Evolutionary conservation across 2,113 vertebrate species (phyloP).

Genomic region (Sciurus niger): DNA sequence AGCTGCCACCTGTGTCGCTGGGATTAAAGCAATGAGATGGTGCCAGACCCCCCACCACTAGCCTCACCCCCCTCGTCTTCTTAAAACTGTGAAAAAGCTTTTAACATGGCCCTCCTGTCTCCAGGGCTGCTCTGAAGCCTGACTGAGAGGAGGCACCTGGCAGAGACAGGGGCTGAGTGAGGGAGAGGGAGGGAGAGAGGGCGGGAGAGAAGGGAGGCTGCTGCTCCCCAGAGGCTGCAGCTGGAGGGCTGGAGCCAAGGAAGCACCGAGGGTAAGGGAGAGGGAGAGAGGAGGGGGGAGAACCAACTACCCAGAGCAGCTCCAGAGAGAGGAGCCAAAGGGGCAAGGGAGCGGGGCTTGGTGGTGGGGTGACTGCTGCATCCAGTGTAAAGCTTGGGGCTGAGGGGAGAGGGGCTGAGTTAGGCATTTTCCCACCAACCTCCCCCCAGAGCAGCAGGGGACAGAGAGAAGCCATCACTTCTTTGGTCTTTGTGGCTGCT

Average conservation of each 20-base stretch:
- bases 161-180: conserved; percentile 75
- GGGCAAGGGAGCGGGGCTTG: conserved; percentile 24
- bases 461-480: conserved; percentile 83
- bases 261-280: conserved; percentile 63
- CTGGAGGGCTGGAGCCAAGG: conserved; percentile 84
- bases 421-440: conserved; percentile 69
- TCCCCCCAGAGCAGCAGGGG: conserved; percentile 84
- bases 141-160: conserved; percentile 85
- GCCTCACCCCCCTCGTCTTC: conserved; percentile 63
- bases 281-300: conserved; percentile 45
- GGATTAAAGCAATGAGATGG: conserved; percentile 83
- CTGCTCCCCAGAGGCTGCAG: conserved; percentile 86
- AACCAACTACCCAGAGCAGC: conserved; percentile 51
- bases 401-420: conserved; percentile 62
- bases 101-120: conserved; percentile 82
- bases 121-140: conserved; percentile 83
- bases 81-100: conserved; percentile 85
- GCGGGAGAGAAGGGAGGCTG: conserved; percentile 71
- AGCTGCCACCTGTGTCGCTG: conserved; percentile 83
- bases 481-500: conserved; percentile 86
- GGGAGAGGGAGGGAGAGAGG: conserved; percentile 66
- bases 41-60: conserved; percentile 79
- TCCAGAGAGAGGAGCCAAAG: conserved; percentile 71
- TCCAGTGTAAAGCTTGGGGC: conserved; percentile 84
- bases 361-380: conserved; percentile 60